Evolutionary conservation across 2,797 vertebrate species (phyloP), one percentile per base, ranked within the genome.

Genomic region (Megalops cyprinoides): DNA sequence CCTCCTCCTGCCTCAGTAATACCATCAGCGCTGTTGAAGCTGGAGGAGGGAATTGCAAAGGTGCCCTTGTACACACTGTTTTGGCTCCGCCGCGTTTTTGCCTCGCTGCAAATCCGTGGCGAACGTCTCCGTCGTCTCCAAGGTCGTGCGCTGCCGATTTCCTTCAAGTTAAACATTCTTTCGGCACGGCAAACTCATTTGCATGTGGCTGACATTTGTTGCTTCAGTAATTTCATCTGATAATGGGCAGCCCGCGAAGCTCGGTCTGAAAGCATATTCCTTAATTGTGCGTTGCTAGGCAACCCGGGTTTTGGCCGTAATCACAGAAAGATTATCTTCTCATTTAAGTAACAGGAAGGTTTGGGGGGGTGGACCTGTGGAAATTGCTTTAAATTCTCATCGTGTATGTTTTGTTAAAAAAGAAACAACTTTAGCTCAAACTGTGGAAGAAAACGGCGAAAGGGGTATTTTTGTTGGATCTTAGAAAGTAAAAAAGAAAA

Each of bases 221-320:
- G 95, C 95, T 96, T 94, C 91, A 92, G 94, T 95, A 95, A 97
- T 96, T 97, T 96, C 94, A 95, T 96, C 96, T 95, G 95, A 96
- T 97, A 96, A 97, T 95, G 94, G 94, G 93, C 90, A 87, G 94
- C 91, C 93, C 92, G 94, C 88, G 93, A 94, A 92, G 91, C 93
- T 85, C 91, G n/a, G 95, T 96, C 92, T 91, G 92, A 95, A 95
- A 94, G 94, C 94, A 91, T 96, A 94, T 93, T 96, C 95, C 94
- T 96, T 97, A 97, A 97, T 97, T 97, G 96, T 94, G 92, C 91
- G 97, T 97, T 97, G 96, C 97, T 94, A 96, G 93, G 97, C 95
- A 95, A 97, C 96, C 73, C 74, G 88, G 92, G 92, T 94, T 93
- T 95, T 93, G 90, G 92, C 90, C 93, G 93, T 95, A 95, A 97